These are phyloP conservation scores for Agapornis roseicollis DNA, from an alignment of 2,113 vertebrate species.

Conservation along the genomic window DNA sequence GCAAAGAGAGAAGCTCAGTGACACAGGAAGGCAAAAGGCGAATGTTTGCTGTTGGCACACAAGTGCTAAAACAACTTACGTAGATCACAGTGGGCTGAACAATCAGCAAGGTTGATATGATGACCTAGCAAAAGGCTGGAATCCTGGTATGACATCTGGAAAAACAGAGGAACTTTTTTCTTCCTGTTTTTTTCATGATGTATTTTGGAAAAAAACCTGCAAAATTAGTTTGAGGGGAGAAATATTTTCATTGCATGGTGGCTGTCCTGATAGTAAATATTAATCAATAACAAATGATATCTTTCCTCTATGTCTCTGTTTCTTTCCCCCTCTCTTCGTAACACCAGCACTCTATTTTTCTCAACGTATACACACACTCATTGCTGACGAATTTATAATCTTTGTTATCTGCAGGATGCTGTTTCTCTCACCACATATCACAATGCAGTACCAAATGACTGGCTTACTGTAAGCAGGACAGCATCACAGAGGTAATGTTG, in stretches of 20 bases:
- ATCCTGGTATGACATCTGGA: neutral
- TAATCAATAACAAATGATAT: neutral
- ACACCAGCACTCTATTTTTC: neutral
- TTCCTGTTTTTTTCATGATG: constrained; percentile 47
- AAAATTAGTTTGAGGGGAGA: neutral
- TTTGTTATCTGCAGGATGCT: neutral
- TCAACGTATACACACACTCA: rapidly evolving
- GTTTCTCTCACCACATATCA: neutral
- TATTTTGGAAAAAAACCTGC: constrained; percentile 16
- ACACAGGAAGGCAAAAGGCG: constrained; percentile 57
- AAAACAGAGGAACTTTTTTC: neutral
- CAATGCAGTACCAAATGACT: neutral
- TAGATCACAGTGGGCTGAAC: constrained; percentile 48
- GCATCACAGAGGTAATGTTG: neutral
- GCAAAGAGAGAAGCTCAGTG: constrained; percentile 37
- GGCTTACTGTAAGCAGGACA: neutral
- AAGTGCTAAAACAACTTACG: constrained; percentile 62
- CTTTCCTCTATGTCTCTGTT: neutral
- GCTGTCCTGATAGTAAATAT: neutral
- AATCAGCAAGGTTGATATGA: neutral
- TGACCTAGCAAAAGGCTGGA: neutral
- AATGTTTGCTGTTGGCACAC: constrained; percentile 60
- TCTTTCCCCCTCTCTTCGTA: neutral
- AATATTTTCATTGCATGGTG: neutral
- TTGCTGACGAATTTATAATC: neutral